These are phyloP conservation scores for Lepidocyrtoides sp. DNA, from an alignment of 2,888 invertebrate species.

Conservation along the genomic window DNA sequence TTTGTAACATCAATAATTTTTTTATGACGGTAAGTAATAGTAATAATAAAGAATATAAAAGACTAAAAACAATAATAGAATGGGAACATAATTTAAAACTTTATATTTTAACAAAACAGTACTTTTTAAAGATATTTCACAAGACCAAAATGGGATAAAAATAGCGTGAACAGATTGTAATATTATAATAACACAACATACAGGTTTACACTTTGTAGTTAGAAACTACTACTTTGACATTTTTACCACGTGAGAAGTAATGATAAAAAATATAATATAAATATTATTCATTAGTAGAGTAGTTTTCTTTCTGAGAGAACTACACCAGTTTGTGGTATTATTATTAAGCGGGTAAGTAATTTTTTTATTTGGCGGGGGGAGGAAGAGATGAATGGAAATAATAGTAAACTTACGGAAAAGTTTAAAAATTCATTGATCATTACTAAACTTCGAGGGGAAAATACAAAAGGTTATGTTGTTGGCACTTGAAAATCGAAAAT, in stretches of 20 bases:
- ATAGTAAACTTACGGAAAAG: neutral
- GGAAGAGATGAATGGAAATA: neutral
- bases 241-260: neutral
- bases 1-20: neutral
- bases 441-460: neutral
- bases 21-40: no score
- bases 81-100: neutral
- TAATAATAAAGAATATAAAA: constrained; percentile 24
- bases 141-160: neutral
- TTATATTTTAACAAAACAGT: neutral
- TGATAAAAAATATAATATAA: neutral
- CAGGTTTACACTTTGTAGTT: constrained; percentile 3
- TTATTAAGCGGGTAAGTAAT: neutral
- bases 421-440: neutral
- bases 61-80: constrained; percentile 24
- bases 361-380: no score
- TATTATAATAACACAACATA: neutral
- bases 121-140: neutral
- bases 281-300: neutral
- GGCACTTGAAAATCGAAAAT: constrained; percentile 33
- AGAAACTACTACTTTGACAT: constrained; percentile 22
- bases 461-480: neutral
- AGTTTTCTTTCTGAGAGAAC: neutral
- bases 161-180: constrained; percentile 9
- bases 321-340: neutral